These are phyloP conservation scores for Masticophis lateralis DNA, from an alignment of 2,797 vertebrate genomes.

Conservation along the genomic window DNA sequence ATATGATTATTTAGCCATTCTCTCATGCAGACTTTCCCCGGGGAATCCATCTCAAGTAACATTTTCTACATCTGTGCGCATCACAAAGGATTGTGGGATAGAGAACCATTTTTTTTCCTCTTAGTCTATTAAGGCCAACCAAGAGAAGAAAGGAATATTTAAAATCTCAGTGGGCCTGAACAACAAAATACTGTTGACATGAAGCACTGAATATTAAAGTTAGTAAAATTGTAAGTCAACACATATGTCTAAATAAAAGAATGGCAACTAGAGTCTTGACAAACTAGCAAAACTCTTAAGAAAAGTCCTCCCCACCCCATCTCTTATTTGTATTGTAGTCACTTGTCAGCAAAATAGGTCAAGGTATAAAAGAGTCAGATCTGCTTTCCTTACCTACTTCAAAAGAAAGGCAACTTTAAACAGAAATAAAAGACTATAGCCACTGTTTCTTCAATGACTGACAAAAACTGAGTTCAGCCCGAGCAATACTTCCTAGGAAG, in stretches of 20 bases:
- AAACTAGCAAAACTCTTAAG: not conserved
- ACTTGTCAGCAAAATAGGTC: not conserved
- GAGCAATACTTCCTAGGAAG: conserved; percentile 20
- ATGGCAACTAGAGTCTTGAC: not conserved
- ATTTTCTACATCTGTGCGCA: not conserved
- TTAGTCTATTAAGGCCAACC: not conserved
- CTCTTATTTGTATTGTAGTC: conserved; percentile 6
- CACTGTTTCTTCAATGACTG: not conserved
- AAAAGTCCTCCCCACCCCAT: not conserved
- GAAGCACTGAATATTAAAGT: not conserved
- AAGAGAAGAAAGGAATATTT: conserved; percentile 6
- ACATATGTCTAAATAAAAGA: not conserved
- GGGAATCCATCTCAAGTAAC: not conserved
- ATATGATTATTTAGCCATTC: not conserved
- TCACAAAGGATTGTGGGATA: not conserved
- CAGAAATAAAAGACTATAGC: not conserved
- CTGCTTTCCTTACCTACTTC: not conserved
- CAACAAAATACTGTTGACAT: not conserved
- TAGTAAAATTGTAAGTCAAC: not conserved
- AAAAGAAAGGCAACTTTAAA: not conserved
- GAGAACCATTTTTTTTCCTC: not conserved
- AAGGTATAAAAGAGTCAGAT: conserved; percentile 5
- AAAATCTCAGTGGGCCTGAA: not conserved
- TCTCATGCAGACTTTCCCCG: not conserved
- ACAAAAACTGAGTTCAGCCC: conserved; percentile 11